Evolutionary conservation across 2,888 invertebrate species (phyloP).

Genomic region (Volucella inanis): DNA sequence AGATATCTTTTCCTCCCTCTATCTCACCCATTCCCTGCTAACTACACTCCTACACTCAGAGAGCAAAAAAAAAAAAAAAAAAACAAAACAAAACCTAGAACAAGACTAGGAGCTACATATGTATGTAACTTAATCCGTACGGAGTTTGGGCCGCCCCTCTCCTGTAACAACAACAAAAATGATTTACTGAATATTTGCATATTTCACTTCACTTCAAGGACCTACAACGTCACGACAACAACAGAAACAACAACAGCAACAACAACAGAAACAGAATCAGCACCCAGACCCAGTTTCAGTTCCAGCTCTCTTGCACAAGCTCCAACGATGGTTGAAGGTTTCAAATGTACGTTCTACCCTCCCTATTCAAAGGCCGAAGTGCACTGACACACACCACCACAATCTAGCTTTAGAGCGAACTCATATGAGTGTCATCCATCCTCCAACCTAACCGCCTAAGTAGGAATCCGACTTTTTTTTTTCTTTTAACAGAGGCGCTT

Average conservation of each 20-base stretch:
- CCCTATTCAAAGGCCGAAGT: conserved; percentile 16
- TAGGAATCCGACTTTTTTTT: conserved; percentile 17
- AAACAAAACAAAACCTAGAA: conserved; percentile 1
- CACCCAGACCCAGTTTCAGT: not conserved
- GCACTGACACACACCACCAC: conserved; percentile 27
- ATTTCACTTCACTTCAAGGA: conserved; percentile 73
- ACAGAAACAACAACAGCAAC: not conserved
- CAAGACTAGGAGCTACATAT: conserved; percentile 1
- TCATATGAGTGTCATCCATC: conserved; percentile 59
- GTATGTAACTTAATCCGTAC: too few relatives aligned
- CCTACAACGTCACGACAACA: conserved; percentile 35
- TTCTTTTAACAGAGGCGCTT: not conserved
- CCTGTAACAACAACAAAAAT: conserved; percentile 52
- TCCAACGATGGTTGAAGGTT: conserved; percentile 28
- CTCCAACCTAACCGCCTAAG: not conserved
- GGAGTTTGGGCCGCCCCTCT: too few relatives aligned
- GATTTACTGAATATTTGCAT: conserved; percentile 73
- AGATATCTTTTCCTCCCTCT: conserved; percentile 46
- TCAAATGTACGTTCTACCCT: conserved; percentile 18
- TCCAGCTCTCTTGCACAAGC: not conserved
- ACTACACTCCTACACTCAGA: conserved; percentile 20
- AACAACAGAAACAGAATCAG: not conserved
- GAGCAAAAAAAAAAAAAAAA: not conserved
- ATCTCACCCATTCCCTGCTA: not conserved
- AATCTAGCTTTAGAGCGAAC: conserved; percentile 28